Base-by-base conservation (phyloP, 2,113 vertebrate genomes). In the Menidia beryllina region DNA sequence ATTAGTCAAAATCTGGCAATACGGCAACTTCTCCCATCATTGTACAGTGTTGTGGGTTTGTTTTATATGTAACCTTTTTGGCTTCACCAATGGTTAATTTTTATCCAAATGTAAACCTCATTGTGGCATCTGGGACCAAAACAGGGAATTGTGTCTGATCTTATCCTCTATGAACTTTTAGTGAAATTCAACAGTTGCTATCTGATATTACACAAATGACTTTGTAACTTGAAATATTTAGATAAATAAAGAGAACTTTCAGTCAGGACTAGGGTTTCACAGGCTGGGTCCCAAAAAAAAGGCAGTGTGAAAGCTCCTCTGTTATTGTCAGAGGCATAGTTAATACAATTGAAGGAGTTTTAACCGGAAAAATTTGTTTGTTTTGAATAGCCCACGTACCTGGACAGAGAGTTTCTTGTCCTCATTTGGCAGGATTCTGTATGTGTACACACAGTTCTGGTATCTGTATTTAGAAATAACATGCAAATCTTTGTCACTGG, bases 361-460 rank as follows among this genome's bases (percentile, higher is more conserved):
- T 7, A 0, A 5, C 30, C 21, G 3, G 11, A 34, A 67, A 9
- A 2, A 55, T 48, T 67, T 38, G 26, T 55, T 65, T 61, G 69
- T 63, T 56, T 79, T 63, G 51, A 3, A 26, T 5, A 43, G 51
- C 69, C 19, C 34, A 74, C 95, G 91, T 87, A 99, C 98, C 96
- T 99, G 97, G 27, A 99, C 96, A 34, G 96, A 97, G 30, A 99
- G 93, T 72, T 94, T 95, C 25, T 94, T 95, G 1, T 98, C 97
- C 57, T 97, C 96, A 72, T 96, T 98, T 0, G 96, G 96, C 78
- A 99, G 93, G 81, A 99, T 98, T 83, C 98, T 94, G 89, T 99
- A 99, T 0, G 98, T 99, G 84, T 99, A 98, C 63, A 98, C 96
- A 0, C 96, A 96, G 26, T 96, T 97, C 87, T 94, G 95, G 89